Conservation (phyloP, 2,888 invertebrate genomes). For the Cacoxenus indagator region DNA sequence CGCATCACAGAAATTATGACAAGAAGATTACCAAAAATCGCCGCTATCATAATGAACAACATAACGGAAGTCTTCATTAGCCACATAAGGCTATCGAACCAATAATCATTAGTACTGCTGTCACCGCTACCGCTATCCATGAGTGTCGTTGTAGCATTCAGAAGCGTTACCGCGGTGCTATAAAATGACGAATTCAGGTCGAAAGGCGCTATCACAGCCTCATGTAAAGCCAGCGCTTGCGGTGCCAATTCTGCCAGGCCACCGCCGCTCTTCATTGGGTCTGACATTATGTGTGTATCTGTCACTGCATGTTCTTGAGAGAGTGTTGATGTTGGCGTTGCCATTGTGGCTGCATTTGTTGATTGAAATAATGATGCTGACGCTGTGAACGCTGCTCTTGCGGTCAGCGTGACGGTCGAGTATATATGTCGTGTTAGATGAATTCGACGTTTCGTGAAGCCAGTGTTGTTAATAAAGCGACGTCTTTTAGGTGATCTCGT, state of each 20-base stretch:
- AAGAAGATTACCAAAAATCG: slow-evolving; percentile 89
- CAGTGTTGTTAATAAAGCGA: slow-evolving; percentile 24
- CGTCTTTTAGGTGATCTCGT: slow-evolving; percentile 17
- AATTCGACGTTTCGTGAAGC: background rate
- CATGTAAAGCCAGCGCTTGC: slow-evolving; percentile 25
- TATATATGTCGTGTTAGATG: slow-evolving; percentile 27
- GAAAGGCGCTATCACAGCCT: slow-evolving; percentile 21
- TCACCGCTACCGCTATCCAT: slow-evolving; percentile 30
- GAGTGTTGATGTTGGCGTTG: slow-evolving; percentile 1
- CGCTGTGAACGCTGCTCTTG: slow-evolving; percentile 28
- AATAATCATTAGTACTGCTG: slow-evolving; percentile 58
- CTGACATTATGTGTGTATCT: background rate
- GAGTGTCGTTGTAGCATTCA: slow-evolving; percentile 44
- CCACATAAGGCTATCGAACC: slow-evolving; percentile 75
- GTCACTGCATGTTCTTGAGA: background rate
- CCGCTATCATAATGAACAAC: slow-evolving; percentile 89
- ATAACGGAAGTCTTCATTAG: slow-evolving; percentile 84
- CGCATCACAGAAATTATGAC: slow-evolving; percentile 91
- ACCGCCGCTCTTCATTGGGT: background rate
- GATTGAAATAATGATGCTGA: slow-evolving; percentile 10
- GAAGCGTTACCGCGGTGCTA: slow-evolving; percentile 40
- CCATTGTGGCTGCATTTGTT: background rate
- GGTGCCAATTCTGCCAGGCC: background rate
- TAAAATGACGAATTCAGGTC: slow-evolving; percentile 46
- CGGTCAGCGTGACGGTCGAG: slow-evolving; percentile 39